Evolutionary conservation across 2,113 vertebrate species (phyloP).

Genomic region (Planiliza haematocheilus): DNA sequence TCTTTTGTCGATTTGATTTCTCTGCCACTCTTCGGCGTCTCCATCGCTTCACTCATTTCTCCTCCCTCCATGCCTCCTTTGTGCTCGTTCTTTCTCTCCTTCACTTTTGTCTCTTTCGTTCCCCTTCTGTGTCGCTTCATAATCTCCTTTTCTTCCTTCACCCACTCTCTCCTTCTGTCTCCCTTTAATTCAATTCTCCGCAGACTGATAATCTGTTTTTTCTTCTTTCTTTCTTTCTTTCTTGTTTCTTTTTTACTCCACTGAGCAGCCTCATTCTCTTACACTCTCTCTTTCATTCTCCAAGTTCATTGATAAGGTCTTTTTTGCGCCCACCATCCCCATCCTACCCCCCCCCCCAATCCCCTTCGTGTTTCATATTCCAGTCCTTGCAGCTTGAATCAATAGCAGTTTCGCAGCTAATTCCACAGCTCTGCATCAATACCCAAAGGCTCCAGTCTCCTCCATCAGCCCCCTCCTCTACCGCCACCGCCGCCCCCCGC

Average conservation of each 20-base stretch:
- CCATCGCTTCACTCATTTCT: conserved; percentile 15
- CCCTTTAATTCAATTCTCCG: conserved; percentile 74
- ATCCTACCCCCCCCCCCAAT: too few species aligned
- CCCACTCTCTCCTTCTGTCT: conserved; percentile 59
- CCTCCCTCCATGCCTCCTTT: conserved; percentile 30
- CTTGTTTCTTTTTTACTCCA: not conserved
- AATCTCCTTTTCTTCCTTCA: conserved; percentile 69
- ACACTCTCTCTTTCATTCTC: conserved; percentile 47
- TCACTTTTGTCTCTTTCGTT: conserved; percentile 44
- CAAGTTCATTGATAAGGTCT: conserved; percentile 78
- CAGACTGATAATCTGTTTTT: conserved; percentile 72
- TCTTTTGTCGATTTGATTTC: conserved; percentile 41
- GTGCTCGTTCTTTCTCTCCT: conserved; percentile 35
- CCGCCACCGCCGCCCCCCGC: not conserved
- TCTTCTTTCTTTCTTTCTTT: conserved; percentile 13
- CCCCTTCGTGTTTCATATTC: conserved; percentile 69
- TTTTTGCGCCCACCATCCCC: conserved; percentile 17
- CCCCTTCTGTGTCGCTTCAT: conserved; percentile 46
- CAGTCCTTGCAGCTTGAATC: conserved; percentile 73
- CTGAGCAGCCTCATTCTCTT: conserved; percentile 49
- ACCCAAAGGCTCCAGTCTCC: conserved; percentile 67
- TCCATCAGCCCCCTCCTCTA: conserved; percentile 23
- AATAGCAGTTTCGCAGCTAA: conserved; percentile 75
- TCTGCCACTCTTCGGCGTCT: conserved; percentile 24
- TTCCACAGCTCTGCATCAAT: conserved; percentile 76